These are phyloP conservation scores for Drosophila ogumai DNA, from an alignment of 1,140 invertebrate genomes.

Conservation along the genomic window DNA sequence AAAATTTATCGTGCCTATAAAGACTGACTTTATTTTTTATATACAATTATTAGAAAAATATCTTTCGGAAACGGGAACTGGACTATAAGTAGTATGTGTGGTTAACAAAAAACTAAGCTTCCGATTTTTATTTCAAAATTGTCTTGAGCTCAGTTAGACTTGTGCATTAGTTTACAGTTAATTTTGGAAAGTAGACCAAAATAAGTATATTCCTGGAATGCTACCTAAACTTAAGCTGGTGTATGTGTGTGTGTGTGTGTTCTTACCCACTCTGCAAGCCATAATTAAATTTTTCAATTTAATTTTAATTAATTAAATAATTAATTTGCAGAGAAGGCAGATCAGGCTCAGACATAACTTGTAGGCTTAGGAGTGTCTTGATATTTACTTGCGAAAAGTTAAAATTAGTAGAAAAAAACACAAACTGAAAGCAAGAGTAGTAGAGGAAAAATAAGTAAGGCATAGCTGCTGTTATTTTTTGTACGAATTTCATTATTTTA, in stretches of 20 bases:
- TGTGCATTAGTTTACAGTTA: not conserved
- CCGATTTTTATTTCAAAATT: not conserved
- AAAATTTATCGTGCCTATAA: not conserved
- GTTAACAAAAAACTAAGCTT: slow-evolving; percentile 12
- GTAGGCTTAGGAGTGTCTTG: slow-evolving; percentile 2
- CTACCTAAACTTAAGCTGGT: not conserved
- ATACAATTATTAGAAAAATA: slow-evolving; percentile 1
- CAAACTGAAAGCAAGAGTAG: slow-evolving; percentile 8
- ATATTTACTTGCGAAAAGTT: slow-evolving; percentile 4
- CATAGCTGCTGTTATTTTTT: slow-evolving; percentile 10
- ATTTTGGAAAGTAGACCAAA: not conserved
- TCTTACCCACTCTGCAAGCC: slow-evolving; percentile 2
- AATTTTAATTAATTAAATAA: not conserved
- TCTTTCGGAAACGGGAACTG: slow-evolving; percentile 16
- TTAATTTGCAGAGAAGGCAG: slow-evolving; percentile 3
- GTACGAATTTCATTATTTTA: slow-evolving; percentile 2
- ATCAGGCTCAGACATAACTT: not conserved
- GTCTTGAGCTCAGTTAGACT: not conserved
- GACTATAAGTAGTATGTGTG: not conserved
- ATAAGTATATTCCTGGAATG: not conserved
- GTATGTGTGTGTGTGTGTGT: not conserved
- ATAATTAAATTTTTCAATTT: not conserved
- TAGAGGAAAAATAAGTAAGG: slow-evolving; percentile 3
- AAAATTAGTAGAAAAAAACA: slow-evolving; percentile 6
- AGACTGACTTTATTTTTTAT: not conserved